phyloP scores from a whole-genome alignment of 1,140 invertebrate genomes.

The Papilio xuthus region DNA sequence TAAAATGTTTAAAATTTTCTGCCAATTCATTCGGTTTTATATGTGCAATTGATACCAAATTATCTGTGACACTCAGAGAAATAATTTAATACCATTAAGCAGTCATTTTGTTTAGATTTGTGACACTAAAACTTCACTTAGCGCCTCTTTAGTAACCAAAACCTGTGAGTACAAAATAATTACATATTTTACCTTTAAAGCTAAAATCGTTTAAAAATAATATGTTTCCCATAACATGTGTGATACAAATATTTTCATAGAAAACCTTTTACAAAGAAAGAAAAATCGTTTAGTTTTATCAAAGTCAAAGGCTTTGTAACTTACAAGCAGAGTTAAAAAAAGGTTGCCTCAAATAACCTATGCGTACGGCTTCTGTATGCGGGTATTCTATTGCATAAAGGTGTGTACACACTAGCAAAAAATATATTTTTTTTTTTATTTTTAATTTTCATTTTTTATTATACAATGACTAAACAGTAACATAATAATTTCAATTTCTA shows the following conservation, averaged over 20 bases:
- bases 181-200: too few species aligned
- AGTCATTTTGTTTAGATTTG: too few species aligned
- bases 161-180: too few species aligned
- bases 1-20: too few species aligned
- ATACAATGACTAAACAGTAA: too few species aligned
- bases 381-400: constrained; percentile 17
- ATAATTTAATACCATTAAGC: too few species aligned
- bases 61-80: too few species aligned
- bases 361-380: constrained; percentile 20
- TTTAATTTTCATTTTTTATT: background rate
- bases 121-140: too few species aligned
- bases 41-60: too few species aligned
- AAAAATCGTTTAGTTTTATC: constrained; percentile 23
- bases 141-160: too few species aligned
- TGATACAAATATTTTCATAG: background rate
- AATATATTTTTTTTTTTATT: background rate
- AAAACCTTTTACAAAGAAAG: constrained; percentile 8
- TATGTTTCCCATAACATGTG: background rate
- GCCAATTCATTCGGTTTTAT: too few species aligned
- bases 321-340: constrained; percentile 18
- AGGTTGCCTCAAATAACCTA: constrained; percentile 18
- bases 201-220: background rate
- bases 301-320: constrained; percentile 27
- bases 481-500: too few species aligned
- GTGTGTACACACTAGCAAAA: background rate